phyloP scores from a whole-genome alignment of 2,888 invertebrate species.

The Eupithecia abbreviata region DNA sequence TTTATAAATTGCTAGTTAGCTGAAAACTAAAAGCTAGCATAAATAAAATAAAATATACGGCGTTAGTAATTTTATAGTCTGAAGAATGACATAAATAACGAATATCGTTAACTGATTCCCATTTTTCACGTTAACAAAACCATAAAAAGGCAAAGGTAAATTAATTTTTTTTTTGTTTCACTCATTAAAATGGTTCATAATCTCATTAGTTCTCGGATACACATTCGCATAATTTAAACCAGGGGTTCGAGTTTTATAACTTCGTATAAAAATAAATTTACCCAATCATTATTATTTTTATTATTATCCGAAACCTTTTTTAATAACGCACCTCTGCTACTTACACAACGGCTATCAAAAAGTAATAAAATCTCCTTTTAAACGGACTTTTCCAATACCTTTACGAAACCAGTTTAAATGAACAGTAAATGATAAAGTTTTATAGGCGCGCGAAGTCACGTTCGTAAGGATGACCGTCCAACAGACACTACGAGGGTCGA shows the following conservation, averaged over 20 bases:
- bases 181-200: slow-evolving; percentile 20
- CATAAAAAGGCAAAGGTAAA: slow-evolving; percentile 15
- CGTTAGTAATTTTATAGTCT: not conserved
- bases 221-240: slow-evolving; percentile 26
- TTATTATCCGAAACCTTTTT: slow-evolving; percentile 40
- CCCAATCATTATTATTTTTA: slow-evolving; percentile 26
- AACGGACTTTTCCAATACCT: slow-evolving; percentile 41
- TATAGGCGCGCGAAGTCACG: slow-evolving; percentile 47
- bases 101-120: slow-evolving; percentile 4
- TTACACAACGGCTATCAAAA: slow-evolving; percentile 45
- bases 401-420: slow-evolving; percentile 46
- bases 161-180: slow-evolving; percentile 18
- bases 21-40: not conserved
- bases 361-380: slow-evolving; percentile 46
- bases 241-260: slow-evolving; percentile 29
- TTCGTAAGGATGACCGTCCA: slow-evolving; percentile 41
- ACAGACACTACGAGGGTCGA: slow-evolving; percentile 45
- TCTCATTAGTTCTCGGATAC: slow-evolving; percentile 18
- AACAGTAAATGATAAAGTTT: slow-evolving; percentile 48
- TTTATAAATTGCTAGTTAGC: not conserved
- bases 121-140: slow-evolving; percentile 4
- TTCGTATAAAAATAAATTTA: slow-evolving; percentile 30
- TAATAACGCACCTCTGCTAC: slow-evolving; percentile 43
- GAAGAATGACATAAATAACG: not conserved
- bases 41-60: slow-evolving; percentile 3